Base-by-base conservation (phyloP, 2,113 vertebrate genomes). In the Equus quagga region DNA sequence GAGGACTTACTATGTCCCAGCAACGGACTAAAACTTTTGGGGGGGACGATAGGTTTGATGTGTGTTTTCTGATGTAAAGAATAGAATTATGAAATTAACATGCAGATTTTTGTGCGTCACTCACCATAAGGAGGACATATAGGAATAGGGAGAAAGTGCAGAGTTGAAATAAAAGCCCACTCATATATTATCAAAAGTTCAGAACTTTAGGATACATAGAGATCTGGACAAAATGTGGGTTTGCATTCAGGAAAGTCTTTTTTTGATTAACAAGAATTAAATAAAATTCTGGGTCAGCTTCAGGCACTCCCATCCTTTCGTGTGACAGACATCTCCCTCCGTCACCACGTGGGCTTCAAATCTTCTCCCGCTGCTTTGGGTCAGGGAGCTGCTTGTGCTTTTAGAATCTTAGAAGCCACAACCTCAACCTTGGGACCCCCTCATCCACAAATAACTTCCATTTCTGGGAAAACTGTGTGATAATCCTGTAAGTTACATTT, bases 261-360 rank as follows among this genome's bases (percentile, higher is more conserved):
- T 67, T 14, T 28, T 7, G 69, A 8, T 31, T 10, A 33, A 72
- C 15, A 41, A 23, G 10, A 78, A 26, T 87, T 62, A 78, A 92
- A 81, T 73, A 33, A 65, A 67, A 91, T 87, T 54, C 51, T 88
- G 21, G 19, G 21, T 46, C 58, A 14, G 23, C 46, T 89, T 82
- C 14, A n/a, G 56, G 33, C 17, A 8, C 11, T 7, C 8, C 6
- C 8, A 5, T 21, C 9, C 23, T 73, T 69, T n/a, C 24, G 5
- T 4, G 18, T 21, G 7, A 12, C 49, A 31, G 36, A 60, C 58
- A 28, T 2, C 46, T 6, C 5, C 0, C 8, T 26, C 0, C 1
- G 15, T 14, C 69, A 3, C 8, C 4, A 5, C 67, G 24, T 23
- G 19, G 51, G 17, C 17, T 65, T 31, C 11, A 26, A 26, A 75